Evolutionary conservation across 2,113 vertebrate genomes (phyloP), one percentile per base, ranked within the genome.

Genomic region (Phyllopteryx taeniolatus): DNA sequence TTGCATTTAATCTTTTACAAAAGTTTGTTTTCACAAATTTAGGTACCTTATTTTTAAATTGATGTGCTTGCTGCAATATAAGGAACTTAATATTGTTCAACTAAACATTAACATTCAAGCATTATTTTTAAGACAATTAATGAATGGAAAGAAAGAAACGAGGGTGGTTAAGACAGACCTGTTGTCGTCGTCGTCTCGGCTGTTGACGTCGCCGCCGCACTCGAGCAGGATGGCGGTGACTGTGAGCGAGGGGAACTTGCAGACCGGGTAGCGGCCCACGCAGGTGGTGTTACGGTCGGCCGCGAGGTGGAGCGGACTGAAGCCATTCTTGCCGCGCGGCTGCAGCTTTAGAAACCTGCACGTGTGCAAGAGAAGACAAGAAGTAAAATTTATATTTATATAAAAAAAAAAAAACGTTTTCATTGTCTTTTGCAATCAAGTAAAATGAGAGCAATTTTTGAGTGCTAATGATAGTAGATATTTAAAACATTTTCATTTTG

Each of bases 201-300:
- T 91, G 69, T 99, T 96, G 44, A 98, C 89, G 59, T 99, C 92
- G 20, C 96, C 98, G 66, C 98, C 98, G 72, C 98, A 99, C 92
- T 99, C 97, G 39, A 99, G 91, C 66, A 99, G 92, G 66, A 98
- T 94, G 22, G 97, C 94, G 43, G 97, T 93, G 62, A 99, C 97
- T 59, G 95, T 97, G 73, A 98, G 89, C 76, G 98, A 99, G 33
- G 98, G 97, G 83, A 99, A 99, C 90, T 96, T 98, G 90, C 98
- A 99, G 81, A 99, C 96, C 2, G 98, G 98, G 78, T 99, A 99
- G 68, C 96, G 96, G 63, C 98, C 98, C 0, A 99, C 98, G 62
- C 96, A 98, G 0, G 96, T 98, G 64, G 98, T 99, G 90, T 96
- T 97, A 43, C 93, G 94, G 90, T 99, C 98, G 68, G 98, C 96